phyloP scores from a whole-genome alignment of 1,140 invertebrate species.

The Pentalonia nigronervosa region DNA sequence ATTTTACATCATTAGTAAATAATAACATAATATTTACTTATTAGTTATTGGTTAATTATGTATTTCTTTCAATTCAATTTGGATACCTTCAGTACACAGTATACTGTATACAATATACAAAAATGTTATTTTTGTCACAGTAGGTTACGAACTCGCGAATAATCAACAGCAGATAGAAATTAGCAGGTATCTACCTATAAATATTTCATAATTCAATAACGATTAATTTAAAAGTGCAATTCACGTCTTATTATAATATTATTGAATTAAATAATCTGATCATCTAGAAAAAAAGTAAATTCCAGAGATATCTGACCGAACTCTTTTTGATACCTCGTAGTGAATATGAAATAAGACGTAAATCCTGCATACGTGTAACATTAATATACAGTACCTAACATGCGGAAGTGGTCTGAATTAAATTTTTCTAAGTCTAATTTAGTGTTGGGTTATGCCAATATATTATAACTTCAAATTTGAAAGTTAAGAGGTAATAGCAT shows the following conservation, averaged over 20 bases:
- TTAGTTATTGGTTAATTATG: background rate
- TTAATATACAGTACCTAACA: background rate
- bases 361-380: background rate
- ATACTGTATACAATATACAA: no score
- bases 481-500: background rate
- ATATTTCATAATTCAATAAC: background rate
- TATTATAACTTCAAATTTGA: background rate
- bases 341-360: background rate
- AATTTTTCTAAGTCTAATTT: background rate
- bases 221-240: background rate
- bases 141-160: background rate
- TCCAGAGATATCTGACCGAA: background rate
- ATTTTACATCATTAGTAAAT: background rate
- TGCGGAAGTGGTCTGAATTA: background rate
- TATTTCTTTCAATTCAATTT: background rate
- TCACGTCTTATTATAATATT: background rate
- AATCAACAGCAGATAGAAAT: background rate
- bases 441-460: background rate
- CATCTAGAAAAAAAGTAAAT: background rate
- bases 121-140: background rate
- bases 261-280: background rate
- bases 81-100: background rate
- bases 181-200: background rate
- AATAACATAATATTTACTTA: background rate
- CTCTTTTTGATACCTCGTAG: no score